These are phyloP conservation scores for Marcusenius ussheri DNA, from an alignment of 2,113 vertebrate genomes.

Conservation along the genomic window DNA sequence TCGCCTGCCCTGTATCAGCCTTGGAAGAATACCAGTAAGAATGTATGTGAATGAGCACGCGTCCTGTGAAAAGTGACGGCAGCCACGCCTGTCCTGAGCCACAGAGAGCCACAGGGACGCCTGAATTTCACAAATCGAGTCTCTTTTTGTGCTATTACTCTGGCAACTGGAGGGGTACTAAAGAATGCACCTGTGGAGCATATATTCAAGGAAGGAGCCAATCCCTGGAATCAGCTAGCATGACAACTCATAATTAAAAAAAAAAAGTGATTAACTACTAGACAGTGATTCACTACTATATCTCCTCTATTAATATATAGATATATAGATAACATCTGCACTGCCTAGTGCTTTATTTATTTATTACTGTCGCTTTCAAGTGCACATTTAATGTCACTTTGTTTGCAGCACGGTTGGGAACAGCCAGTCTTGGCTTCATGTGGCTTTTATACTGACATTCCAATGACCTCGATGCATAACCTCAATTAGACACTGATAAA, in stretches of 20 bases:
- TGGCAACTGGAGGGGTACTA: slow-evolving; percentile 42
- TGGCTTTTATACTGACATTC: slow-evolving; percentile 20
- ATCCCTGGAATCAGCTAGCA: slow-evolving; percentile 60
- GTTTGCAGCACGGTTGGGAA: background rate
- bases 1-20: background rate
- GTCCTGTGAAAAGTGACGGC: background rate
- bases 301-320: slow-evolving; percentile 71
- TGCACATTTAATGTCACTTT: background rate
- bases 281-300: slow-evolving; percentile 58
- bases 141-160: slow-evolving; percentile 37
- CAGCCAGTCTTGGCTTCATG: background rate
- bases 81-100: background rate
- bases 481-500: background rate
- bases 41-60: background rate
- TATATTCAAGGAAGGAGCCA: slow-evolving; percentile 58
- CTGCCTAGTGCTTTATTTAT: slow-evolving; percentile 35
- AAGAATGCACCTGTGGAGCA: slow-evolving; percentile 45
- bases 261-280: slow-evolving; percentile 62
- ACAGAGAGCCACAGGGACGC: background rate
- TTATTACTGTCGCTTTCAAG: slow-evolving; percentile 23
- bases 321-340: slow-evolving; percentile 55
- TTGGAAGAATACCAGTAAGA: background rate
- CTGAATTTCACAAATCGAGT: background rate
- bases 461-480: slow-evolving; percentile 11
- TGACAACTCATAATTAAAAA: slow-evolving; percentile 53